Conservation (phyloP, 2,888 invertebrate species). For the Acleris sparsana region DNA sequence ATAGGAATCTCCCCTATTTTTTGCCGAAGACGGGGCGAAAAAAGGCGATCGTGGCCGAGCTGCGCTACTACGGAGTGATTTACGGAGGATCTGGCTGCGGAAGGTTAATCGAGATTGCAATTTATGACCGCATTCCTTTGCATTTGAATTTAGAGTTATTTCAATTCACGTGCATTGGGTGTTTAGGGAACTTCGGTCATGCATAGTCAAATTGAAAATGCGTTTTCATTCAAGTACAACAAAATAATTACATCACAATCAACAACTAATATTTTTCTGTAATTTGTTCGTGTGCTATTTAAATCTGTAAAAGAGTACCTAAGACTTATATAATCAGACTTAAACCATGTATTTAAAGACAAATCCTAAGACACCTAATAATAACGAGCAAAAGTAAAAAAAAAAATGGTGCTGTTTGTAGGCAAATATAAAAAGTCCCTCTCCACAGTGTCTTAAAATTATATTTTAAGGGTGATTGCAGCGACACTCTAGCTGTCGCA, state of each 20-base stretch:
- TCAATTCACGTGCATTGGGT: constrained; percentile 17
- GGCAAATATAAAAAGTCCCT: constrained; percentile 42
- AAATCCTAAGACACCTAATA: too few species aligned
- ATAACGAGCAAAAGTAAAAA: too few species aligned
- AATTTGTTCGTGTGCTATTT: too few species aligned
- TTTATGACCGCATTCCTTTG: constrained; percentile 53
- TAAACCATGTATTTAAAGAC: too few species aligned
- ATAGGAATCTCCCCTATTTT: constrained; percentile 89
- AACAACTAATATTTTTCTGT: too few species aligned
- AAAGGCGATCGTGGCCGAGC: constrained; percentile 78
- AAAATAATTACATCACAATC: too few species aligned
- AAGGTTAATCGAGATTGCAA: constrained; percentile 47
- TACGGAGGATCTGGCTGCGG: constrained; percentile 43
- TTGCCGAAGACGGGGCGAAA: constrained; percentile 74
- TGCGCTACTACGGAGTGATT: constrained; percentile 56
- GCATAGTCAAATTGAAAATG: too few species aligned
- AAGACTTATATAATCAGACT: too few species aligned
- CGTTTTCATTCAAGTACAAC: too few species aligned
- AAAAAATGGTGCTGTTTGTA: too few species aligned
- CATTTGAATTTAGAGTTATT: constrained; percentile 52
- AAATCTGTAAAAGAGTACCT: too few species aligned
- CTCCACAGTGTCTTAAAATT: constrained; percentile 59
- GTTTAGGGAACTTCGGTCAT: neutral
- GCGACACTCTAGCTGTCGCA: constrained; percentile 79
- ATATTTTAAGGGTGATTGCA: constrained; percentile 73